These are phyloP conservation scores for Lasioglossum oenotherae DNA, from an alignment of 2,888 invertebrate genomes.

Conservation along the genomic window DNA sequence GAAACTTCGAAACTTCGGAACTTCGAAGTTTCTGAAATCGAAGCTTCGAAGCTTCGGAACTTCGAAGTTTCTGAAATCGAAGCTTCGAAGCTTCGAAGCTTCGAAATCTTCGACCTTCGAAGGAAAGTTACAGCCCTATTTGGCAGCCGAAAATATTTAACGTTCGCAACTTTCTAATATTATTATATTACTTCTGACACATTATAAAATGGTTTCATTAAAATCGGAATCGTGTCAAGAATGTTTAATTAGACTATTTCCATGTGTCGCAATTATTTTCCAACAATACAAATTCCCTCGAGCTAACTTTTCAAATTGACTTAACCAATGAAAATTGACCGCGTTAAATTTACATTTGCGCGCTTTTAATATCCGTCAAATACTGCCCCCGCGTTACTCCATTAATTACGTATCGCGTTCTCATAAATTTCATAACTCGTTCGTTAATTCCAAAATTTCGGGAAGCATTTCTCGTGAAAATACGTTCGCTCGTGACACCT, in stretches of 20 bases:
- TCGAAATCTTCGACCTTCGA: no score
- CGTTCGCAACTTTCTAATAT: not conserved
- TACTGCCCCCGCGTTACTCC: not conserved
- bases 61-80: no score
- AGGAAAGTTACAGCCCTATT: no score
- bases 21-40: no score
- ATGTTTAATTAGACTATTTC: no score
- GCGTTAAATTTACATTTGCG: not conserved
- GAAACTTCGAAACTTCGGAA: no score
- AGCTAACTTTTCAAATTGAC: not conserved
- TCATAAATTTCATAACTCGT: not conserved
- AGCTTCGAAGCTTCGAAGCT: no score
- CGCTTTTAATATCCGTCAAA: not conserved
- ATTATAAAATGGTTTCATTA: no score
- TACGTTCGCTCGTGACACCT: not conserved
- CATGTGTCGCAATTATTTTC: no score
- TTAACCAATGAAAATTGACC: not conserved
- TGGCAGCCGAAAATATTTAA: not conserved
- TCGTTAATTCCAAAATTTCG: not conserved
- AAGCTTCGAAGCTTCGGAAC: no score
- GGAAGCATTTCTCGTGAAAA: not conserved
- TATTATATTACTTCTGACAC: not conserved
- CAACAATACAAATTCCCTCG: no score
- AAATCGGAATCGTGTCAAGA: no score
- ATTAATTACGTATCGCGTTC: not conserved